Evolutionary conservation across 2,797 vertebrate genomes (phyloP), one percentile per base, ranked within the genome.

Genomic region (Typhlichthys subterraneus): DNA sequence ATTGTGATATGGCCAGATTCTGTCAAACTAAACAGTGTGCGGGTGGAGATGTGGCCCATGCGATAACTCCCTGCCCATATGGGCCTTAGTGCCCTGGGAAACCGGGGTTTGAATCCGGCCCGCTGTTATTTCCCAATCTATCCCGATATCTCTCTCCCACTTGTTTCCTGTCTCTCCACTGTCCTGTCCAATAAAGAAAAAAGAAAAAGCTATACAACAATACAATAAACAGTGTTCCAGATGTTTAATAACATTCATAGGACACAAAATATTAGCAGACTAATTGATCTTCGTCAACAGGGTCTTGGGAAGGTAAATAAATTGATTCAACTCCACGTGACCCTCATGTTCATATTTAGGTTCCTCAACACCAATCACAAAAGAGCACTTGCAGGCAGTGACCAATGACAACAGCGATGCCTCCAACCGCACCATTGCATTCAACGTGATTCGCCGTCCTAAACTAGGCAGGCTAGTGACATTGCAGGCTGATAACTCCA

Each of bases 401-500:
- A 97, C 94, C 72, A 98, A 93, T 67, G 96, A 97, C 69, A 59
- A 90, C 65, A 88, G 86, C 62, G 85, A 56, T 67, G 53, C 76
- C 49, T 86, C 89, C 65, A 95, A 92, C 73, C 94, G 95, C 80
- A 88, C 87, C 54, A 72, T 97, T 72, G 91, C 86, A 11, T 97
- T 93, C 70, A 91, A 57, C 33, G 72, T 95, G 67, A 63, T 92
- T 31, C 89, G 74, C 59, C 87, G 88, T 53, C 94, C 94, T 3
- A 94, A 92, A 74, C 88, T 94, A 63, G 95, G 97, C 52, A 94
- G 84, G 64, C 85, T 98, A 79, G 83, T 94, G 69, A 79, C 50
- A 59, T 61, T 77, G 53, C 85, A 77, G 76, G 69, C 86, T 14
- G 87, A 92, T 72, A 91, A 93, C 64, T 84, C 79, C 31, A 91